Evolutionary conservation across 2,797 vertebrate species (phyloP).

Genomic region (Acanthis flammea): DNA sequence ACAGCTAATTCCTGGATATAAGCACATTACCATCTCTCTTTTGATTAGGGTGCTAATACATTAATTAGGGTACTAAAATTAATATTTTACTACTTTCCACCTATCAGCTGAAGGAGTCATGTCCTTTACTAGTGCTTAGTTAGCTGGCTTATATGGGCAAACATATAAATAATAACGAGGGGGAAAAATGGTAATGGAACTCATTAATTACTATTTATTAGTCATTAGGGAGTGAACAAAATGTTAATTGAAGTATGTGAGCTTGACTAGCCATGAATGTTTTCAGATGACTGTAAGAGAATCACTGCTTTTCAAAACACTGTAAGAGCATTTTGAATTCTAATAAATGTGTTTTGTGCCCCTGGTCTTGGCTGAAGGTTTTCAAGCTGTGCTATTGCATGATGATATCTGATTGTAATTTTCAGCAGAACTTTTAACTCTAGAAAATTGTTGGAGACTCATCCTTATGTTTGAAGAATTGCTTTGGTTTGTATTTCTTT

Average conservation of each 20-base stretch:
- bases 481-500: not conserved
- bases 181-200: not conserved
- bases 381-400: not conserved
- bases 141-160: not conserved
- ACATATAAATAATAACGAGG: not conserved
- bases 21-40: not conserved
- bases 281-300: not conserved
- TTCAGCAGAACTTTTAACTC: not conserved
- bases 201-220: constrained; percentile 47
- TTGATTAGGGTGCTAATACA: not conserved
- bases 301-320: not conserved
- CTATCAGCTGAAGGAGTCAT: not conserved
- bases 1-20: not conserved
- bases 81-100: not conserved
- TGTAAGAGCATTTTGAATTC: not conserved
- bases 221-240: constrained; percentile 3
- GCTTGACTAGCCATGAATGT: not conserved
- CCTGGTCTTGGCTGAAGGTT: not conserved
- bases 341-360: not conserved
- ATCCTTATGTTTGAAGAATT: not conserved
- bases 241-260: not conserved
- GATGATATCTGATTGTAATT: not conserved
- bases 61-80: not conserved
- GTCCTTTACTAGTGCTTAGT: not conserved
- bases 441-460: not conserved